These are phyloP conservation scores for Brachyistius frenatus DNA, from an alignment of 2,113 vertebrate species.

Conservation along the genomic window DNA sequence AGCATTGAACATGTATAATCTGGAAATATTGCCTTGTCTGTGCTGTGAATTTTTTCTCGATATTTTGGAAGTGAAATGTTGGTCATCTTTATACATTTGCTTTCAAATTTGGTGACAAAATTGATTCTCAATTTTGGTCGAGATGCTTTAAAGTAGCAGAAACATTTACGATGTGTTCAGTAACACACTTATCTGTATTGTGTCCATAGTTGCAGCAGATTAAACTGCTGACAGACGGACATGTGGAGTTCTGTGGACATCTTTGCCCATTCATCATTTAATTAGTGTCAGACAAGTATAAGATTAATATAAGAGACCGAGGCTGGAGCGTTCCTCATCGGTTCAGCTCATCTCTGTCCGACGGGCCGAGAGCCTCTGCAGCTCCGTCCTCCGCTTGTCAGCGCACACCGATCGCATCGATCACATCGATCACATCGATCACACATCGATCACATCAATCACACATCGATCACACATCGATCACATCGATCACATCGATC, in stretches of 20 bases:
- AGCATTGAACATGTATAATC: conserved; percentile 4
- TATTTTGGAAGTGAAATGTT: too few species aligned
- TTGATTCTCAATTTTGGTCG: too few species aligned
- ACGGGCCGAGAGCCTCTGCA: conserved; percentile 1
- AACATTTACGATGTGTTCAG: not conserved
- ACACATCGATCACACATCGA: too few species aligned
- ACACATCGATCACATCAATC: too few species aligned
- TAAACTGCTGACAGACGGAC: not conserved
- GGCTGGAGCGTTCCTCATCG: not conserved
- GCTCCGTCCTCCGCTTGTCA: conserved; percentile 30
- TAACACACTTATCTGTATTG: too few species aligned
- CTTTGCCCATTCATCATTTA: not conserved
- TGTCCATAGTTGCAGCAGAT: too few species aligned
- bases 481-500: too few species aligned
- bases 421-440: too few species aligned
- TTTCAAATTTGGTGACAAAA: too few species aligned
- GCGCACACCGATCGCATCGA: conserved; percentile 10
- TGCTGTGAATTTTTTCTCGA: not conserved
- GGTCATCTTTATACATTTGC: too few species aligned
- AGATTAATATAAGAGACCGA: not conserved
- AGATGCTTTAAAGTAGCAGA: too few species aligned
- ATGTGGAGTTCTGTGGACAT: not conserved
- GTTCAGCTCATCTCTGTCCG: conserved; percentile 1
- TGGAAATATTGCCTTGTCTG: not conserved
- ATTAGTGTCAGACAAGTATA: not conserved